A percentile compares a stretch with the other conserved stretches of the same genome.
These are phyloP conservation scores for Chloropsis cyanopogon DNA, from an alignment of 2,113 vertebrate species.

Conservation along the genomic window DNA sequence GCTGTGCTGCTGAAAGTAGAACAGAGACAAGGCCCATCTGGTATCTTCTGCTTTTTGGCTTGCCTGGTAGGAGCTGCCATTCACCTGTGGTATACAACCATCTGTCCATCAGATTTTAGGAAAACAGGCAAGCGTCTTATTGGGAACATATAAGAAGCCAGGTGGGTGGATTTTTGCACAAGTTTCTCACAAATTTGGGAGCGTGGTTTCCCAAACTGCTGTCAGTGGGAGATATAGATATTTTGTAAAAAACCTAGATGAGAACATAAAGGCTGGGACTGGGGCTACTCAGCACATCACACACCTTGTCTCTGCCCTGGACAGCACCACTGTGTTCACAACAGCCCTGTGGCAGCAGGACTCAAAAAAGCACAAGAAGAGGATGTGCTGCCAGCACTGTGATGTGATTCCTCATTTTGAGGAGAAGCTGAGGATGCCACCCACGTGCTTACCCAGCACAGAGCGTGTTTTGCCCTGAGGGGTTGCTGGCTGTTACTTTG, in stretches of 20 bases:
- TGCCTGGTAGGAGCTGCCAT: not conserved
- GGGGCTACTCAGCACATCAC: not conserved
- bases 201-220: not conserved
- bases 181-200: not conserved
- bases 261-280: not conserved
- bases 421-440: not conserved
- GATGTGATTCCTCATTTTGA: not conserved
- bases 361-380: not conserved
- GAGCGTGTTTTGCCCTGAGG: not conserved
- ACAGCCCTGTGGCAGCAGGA: not conserved
- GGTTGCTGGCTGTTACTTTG: not conserved
- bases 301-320: not conserved
- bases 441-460: rapidly evolving
- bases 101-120: not conserved
- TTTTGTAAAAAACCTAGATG: not conserved
- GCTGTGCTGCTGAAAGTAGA: not conserved
- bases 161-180: not conserved
- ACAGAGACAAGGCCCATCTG: not conserved
- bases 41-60: not conserved
- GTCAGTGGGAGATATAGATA: not conserved
- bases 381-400: not conserved
- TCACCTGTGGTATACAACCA: not conserved
- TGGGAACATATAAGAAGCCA: not conserved
- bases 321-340: not conserved
- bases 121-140: not conserved